These are phyloP conservation scores for Dryobotodes eremita DNA, from an alignment of 2,888 invertebrate genomes.

Conservation along the genomic window DNA sequence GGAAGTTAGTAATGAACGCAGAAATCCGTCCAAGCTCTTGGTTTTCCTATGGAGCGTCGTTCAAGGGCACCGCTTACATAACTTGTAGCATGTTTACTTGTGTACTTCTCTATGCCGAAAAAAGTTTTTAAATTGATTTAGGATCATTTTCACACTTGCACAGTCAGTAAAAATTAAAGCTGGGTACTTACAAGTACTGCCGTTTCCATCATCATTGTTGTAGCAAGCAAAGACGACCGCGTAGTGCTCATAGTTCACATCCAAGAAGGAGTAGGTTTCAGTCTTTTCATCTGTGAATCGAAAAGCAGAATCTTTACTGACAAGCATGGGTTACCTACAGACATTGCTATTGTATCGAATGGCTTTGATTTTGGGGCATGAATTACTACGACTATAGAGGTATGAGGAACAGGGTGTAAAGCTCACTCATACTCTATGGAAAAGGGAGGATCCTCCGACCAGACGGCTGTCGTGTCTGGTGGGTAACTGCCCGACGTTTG, in stretches of 20 bases:
- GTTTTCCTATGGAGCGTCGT: neutral
- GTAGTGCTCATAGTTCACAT: conserved; percentile 86
- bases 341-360: neutral
- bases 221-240: conserved; percentile 85
- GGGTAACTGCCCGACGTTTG: no score
- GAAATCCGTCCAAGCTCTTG: neutral
- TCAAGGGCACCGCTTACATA: conserved; percentile 8
- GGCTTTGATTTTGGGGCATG: neutral
- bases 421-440: no score
- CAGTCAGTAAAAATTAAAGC: neutral
- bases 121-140: neutral
- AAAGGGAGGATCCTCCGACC: no score
- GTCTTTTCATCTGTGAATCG: conserved; percentile 81
- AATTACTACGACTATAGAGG: neutral
- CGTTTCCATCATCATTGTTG: conserved; percentile 79
- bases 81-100: neutral
- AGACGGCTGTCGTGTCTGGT: no score
- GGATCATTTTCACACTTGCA: no score
- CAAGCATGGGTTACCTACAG: neutral
- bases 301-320: neutral
- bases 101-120: neutral
- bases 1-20: neutral
- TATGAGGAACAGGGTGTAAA: no score
- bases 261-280: conserved; percentile 83
- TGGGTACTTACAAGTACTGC: conserved; percentile 83